Base-by-base conservation (phyloP, 2,113 vertebrate species). In the Mobula hypostoma region DNA sequence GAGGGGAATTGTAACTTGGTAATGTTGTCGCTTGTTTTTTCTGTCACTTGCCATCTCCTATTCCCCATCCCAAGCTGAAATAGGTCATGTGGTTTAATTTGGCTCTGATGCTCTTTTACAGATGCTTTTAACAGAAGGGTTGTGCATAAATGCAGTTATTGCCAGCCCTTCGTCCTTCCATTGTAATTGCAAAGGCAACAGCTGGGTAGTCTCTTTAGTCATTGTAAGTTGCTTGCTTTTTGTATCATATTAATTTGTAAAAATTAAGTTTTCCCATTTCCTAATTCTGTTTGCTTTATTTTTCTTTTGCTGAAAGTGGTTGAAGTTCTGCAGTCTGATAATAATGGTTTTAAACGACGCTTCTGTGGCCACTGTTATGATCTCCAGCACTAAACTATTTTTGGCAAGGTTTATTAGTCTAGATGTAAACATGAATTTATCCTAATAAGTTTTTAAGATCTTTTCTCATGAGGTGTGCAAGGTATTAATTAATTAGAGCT, bases 371-470 rank as follows among this genome's bases (percentile, higher is more conserved):
- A 90, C 61, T 14, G 12, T 68, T 32, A 63, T 1, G 4, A n/a
- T 66, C 61, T 66, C 87, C 7, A 48, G 12, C 56, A 63, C 14
- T 1, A 29, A 90, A 32, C 19, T 0, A n/a, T 15, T 63, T 88
- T 92, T 92, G 88, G n/a, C n/a, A 40, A 92, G n/a, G 88, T 92
- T 36, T 21, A 17, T 92, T 70, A 40, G 32, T 92, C 32, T 40
- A 68, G 58, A 3, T 68, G 66, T 68, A 70, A 70, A 40, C 32
- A n/a, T 70, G 88, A n/a, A 92, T 7, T 72, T 92, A 70, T 40
- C 56, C 56, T 87, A 24, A 61, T 56, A 85, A 85, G 11, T 70
- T 70, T 68, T 15, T 70, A 70, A 15, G 11, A 70, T 70, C 17
- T 17, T 70, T 70, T 70, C 48, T 70, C 68, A 15, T 70, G 9